phyloP scores from a whole-genome alignment of 2,113 vertebrate genomes.

The Amphiprion ocellaris region DNA sequence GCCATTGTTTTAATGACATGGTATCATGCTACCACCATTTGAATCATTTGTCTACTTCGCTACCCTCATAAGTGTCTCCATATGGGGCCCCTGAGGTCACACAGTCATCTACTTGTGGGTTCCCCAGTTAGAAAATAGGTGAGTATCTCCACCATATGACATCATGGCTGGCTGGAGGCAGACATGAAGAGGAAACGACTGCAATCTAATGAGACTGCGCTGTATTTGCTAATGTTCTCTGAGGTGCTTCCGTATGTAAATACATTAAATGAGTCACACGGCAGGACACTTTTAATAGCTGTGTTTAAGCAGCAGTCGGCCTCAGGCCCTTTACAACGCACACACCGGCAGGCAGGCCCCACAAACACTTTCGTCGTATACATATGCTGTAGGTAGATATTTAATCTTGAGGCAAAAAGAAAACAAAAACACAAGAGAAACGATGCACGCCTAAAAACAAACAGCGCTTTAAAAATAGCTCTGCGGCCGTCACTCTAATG shows the following conservation, averaged over 20 bases:
- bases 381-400: neutral
- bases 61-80: constrained; percentile 30
- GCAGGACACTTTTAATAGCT: constrained; percentile 37
- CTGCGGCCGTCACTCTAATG: constrained; percentile 46
- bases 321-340: constrained; percentile 15
- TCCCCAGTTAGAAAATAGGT: neutral
- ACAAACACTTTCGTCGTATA: neutral
- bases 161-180: constrained; percentile 45
- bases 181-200: constrained; percentile 41
- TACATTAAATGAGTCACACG: constrained; percentile 12
- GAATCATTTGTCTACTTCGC: neutral
- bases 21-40: neutral
- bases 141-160: constrained; percentile 17
- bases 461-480: constrained; percentile 30
- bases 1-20: neutral
- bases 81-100: neutral
- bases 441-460: neutral
- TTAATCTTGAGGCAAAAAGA: neutral
- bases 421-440: too few relatives aligned
- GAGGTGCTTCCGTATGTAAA: constrained; percentile 42
- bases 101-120: constrained; percentile 8
- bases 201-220: constrained; percentile 48
- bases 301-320: constrained; percentile 46
- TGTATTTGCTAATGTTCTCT: constrained; percentile 26
- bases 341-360: neutral